Evolutionary conservation across 2,113 vertebrate species (phyloP), one percentile per base, ranked within the genome.

Genomic region (Alectura lathami): DNA sequence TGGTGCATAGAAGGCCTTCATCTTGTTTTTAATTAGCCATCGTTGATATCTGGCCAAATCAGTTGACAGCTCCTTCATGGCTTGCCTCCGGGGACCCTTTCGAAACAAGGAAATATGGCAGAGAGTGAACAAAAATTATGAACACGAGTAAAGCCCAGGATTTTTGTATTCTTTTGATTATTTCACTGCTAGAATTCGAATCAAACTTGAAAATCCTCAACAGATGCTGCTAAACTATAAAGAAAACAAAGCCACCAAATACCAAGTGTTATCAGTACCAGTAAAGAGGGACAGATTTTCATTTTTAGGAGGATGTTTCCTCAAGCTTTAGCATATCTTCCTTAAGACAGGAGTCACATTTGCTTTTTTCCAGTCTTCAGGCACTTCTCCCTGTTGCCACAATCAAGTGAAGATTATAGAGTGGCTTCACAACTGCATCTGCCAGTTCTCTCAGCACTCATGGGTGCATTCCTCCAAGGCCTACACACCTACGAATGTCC

Each of bases 21-120:
- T 98, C 97, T 99, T 99, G 42, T 98, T 99, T 97, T 98, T 99
- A 92, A 99, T 98, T 32, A 99, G 98, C 99, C 99, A 99, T 38
- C 99, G 98, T 70, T 99, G 99, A 81, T 99, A 99, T 42, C 97
- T 98, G 42, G 98, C 76, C 96, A 99, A 97, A 80, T 99, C 99
- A 69, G 98, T 97, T 47, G 98, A 97, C 68, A 99, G 94, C 17
- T 99, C 99, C 94, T 99, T 99, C 91, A 99, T 98, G 81, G 99
- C 99, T 56, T 99, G 99, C 81, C 99, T 98, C 62, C 99, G 98
- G 96, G 98, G 98, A 23, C 99, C 98, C 99, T 99, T 96, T 73
- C 29, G 86, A 97, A 83, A 72, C 29, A 48, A 88, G 22, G 6
- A 68, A 88, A 38, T 17, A 51, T 4, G 60, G 4, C 63, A 4